Evolutionary conservation across 2,888 invertebrate species (phyloP), one percentile per base, ranked within the genome.

Genomic region (Leistus spinibarbis): DNA sequence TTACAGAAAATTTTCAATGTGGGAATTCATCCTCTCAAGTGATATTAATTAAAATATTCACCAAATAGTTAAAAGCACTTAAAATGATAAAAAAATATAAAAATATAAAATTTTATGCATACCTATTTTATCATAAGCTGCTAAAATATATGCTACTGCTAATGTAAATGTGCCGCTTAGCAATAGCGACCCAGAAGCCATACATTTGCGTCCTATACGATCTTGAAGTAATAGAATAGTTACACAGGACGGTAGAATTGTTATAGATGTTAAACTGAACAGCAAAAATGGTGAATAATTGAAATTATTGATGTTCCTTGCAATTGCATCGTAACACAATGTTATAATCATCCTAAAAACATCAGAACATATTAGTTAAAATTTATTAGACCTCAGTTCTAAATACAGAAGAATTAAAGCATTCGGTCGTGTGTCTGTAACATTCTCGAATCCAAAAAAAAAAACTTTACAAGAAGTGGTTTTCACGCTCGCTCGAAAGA

Each of bases 311-410:
- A 90, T 87, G 80, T 90, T 89, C 69, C 89, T 85, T 4, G 89
- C 89, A 65, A 89, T 89, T 13, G 89, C 89, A 80, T 90, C 90
- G 79, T 89, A 90, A 80, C 89, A 88, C 23, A 90, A 83, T 16
- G 89, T 89, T 81, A 90, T 86, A 27, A 89, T 88, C 88, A 90
- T 89, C 75, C 89, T 90, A 79, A 77, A 84, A 84, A 57, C 19
- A 73, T 77, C 68, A 24, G 7, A 56, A 57, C 19, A n/a, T 16
- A 57, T n/a, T 9, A 7, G 27, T 27, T 7, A 27, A 27, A 27
- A 27, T 9, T 27, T 27, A 27, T 27, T 4, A 7, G 27, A 27
- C n/a, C n/a, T n/a, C n/a, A n/a, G n/a, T n/a, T n/a, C n/a, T n/a
- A n/a, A n/a, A n/a, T n/a, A n/a, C n/a, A n/a, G n/a, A n/a, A n/a